Evolutionary conservation across 2,888 invertebrate genomes (phyloP).

Genomic region (Drosophila vallismaia): DNA sequence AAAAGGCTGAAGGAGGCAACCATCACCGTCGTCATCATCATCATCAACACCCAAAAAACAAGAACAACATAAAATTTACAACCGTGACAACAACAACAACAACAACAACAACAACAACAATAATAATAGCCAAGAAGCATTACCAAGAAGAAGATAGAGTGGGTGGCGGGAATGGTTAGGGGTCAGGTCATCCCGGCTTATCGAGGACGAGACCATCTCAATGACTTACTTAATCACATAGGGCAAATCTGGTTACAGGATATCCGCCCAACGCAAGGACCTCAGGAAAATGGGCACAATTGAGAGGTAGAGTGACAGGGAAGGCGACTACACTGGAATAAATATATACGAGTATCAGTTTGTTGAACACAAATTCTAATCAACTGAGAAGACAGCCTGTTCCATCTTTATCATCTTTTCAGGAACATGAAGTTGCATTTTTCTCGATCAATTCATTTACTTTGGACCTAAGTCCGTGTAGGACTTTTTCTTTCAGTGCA

Average conservation of each 20-base stretch:
- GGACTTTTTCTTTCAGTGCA: background rate
- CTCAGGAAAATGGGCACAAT: conserved; percentile 34
- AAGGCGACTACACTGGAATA: conserved; percentile 15
- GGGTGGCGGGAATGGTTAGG: conserved; percentile 32
- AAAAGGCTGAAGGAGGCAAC: conserved; percentile 48
- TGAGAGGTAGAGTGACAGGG: conserved; percentile 15
- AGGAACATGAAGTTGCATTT: too few species aligned
- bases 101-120: conserved; percentile 46
- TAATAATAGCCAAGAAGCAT: conserved; percentile 38
- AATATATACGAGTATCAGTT: background rate
- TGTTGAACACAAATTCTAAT: too few species aligned
- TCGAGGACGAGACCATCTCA: conserved; percentile 70
- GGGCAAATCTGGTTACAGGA: conserved; percentile 79
- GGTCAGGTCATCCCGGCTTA: conserved; percentile 57
- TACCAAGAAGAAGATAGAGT: conserved; percentile 27
- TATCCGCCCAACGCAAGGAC: conserved; percentile 73
- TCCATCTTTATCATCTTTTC: too few species aligned
- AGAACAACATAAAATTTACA: conserved; percentile 6
- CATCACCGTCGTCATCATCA: conserved; percentile 39
- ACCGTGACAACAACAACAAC: conserved; percentile 17
- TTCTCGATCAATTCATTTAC: too few species aligned
- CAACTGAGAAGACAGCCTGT: background rate
- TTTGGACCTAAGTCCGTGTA: too few species aligned
- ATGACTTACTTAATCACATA: conserved; percentile 80
- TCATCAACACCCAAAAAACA: conserved; percentile 19